These are phyloP conservation scores for Ovis canadensis DNA, from an alignment of 2,113 vertebrate genomes.

Conservation along the genomic window DNA sequence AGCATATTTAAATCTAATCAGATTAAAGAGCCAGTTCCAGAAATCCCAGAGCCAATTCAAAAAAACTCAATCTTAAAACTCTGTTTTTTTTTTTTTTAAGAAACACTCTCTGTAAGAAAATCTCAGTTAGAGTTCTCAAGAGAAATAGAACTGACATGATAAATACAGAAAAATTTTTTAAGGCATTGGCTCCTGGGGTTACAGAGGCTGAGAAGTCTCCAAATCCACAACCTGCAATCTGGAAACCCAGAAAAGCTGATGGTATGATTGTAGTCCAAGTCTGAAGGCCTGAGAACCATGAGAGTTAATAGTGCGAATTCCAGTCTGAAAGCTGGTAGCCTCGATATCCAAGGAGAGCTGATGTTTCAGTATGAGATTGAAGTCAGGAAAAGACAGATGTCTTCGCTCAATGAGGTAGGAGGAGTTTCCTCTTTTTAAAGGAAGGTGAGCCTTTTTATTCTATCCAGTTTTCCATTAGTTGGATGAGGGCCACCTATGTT, in stretches of 20 bases:
- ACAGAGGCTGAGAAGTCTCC: background rate
- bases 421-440: background rate
- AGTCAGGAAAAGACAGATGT: background rate
- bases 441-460: background rate
- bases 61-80: background rate
- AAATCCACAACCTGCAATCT: background rate
- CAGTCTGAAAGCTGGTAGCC: background rate
- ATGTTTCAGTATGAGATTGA: background rate
- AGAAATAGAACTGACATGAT: background rate
- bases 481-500: background rate
- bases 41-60: background rate
- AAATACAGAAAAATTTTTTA: background rate
- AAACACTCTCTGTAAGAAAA: background rate
- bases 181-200: background rate
- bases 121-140: background rate
- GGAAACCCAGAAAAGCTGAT: background rate
- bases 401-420: background rate
- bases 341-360: background rate
- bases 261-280: background rate
- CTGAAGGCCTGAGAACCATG: background rate
- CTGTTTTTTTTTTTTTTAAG: background rate
- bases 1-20: background rate
- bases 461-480: background rate
- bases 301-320: background rate
- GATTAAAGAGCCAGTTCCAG: background rate